Base-by-base conservation (phyloP, 2,888 invertebrate genomes). In the Artemia sp. region DNA sequence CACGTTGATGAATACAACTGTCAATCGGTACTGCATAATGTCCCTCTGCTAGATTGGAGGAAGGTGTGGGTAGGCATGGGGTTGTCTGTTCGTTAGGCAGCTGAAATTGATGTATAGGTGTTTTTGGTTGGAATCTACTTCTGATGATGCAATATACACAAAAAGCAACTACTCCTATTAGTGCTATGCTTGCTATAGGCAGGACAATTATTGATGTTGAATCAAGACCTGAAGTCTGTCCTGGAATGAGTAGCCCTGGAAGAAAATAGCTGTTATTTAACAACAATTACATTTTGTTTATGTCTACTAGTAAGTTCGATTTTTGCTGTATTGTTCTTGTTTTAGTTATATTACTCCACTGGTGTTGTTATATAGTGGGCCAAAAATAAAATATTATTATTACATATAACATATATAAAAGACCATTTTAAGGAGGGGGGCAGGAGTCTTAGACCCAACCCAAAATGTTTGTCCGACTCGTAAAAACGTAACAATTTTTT, bases 91-190 rank as follows among this genome's bases (percentile, higher is more conserved):
- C 64, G 8, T 8, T 58, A 19, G 64, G 64, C 14, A 58, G 64
- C 8, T 8, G n/a, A 24, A 10, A 58, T 24, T 58, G 64, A 19
- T 12, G 11, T n/a, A n/a, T n/a, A 8, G 64, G 64, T 58, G 64
- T n/a, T 58, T 58, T 58, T 58, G n/a, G 1, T 38, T 38, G 38
- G 64, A 58, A 58, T n/a, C 67, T 52, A 38, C 67, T 53, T 12
- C 51, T 58, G 51, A 69, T 71, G 66, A 71, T 52, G 50, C 67
- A 71, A 64, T 69, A 71, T 9, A 70, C 69, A 51, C 53, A 69
- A 50, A 67, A 51, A 53, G 69, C 70, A 14, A 70, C 68, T 19
- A 71, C 38, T 51, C 52, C 69, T 66, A 71, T 50, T 12, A 71
- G 51, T 50, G 64, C 71, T 9, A 67, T 51, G 67, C 69, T 51